phyloP scores from a whole-genome alignment of 2,888 invertebrate genomes.

The Tetanocera ferruginea region DNA sequence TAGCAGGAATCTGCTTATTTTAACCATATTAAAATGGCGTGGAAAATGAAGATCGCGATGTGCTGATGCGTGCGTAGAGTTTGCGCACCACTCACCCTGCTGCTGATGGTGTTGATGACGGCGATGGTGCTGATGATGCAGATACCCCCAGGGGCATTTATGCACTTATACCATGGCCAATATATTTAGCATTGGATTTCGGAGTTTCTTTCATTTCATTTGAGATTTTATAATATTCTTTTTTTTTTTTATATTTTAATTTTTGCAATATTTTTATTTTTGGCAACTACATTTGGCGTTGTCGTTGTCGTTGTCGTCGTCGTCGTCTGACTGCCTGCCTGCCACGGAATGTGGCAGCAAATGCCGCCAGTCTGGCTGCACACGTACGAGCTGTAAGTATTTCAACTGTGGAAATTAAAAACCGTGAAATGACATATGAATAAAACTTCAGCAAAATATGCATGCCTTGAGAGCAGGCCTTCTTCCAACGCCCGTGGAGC shows the following conservation, averaged over 20 bases:
- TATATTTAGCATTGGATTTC: constrained; percentile 28
- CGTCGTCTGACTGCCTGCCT: constrained; percentile 1
- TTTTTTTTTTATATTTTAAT: neutral
- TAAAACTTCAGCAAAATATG: neutral
- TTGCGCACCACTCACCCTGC: neutral
- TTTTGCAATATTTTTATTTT: constrained; percentile 1
- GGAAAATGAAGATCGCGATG: constrained; percentile 34
- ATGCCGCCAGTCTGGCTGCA: constrained; percentile 22
- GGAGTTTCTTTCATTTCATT: constrained; percentile 15
- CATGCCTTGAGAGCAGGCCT: neutral
- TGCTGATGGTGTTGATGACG: constrained; percentile 14
- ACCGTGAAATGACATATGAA: constrained; percentile 32
- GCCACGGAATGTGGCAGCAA: constrained; percentile 20
- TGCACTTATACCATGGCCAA: neutral
- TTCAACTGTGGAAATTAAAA: constrained; percentile 34
- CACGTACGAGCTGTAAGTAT: neutral
- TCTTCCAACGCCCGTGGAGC: neutral
- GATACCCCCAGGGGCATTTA: constrained; percentile 28
- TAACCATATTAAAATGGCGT: constrained; percentile 35
- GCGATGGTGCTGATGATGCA: constrained; percentile 28
- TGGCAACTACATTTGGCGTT: neutral
- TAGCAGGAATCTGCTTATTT: constrained; percentile 15
- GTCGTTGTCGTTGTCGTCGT: neutral
- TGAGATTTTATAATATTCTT: neutral
- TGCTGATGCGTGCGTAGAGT: constrained; percentile 12